Conservation (phyloP, 2,888 invertebrate species). For the Auanema freiburgensis region DNA sequence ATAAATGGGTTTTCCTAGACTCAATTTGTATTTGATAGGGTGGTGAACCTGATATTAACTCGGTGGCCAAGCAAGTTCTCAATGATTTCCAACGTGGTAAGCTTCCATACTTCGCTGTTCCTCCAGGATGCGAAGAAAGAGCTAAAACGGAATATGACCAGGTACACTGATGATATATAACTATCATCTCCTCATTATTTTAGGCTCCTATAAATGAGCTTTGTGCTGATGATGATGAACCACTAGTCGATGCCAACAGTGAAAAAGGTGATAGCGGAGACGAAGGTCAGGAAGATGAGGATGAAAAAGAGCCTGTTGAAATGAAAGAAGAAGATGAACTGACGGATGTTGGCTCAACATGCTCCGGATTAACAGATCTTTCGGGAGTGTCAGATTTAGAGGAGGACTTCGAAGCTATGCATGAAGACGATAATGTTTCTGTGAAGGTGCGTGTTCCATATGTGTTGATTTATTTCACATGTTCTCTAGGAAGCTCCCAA, state of each 20-base stretch:
- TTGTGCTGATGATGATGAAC: constrained; percentile 55
- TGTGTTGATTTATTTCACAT: not conserved
- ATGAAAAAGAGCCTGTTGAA: constrained; percentile 19
- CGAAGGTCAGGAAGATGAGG: constrained; percentile 23
- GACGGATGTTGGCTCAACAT: constrained; percentile 56
- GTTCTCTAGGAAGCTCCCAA: constrained; percentile 2
- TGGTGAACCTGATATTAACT: constrained; percentile 90
- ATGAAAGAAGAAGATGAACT: constrained; percentile 43
- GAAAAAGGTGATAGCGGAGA: constrained; percentile 24
- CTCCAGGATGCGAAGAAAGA: constrained; percentile 56
- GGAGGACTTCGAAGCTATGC: constrained; percentile 37
- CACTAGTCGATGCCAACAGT: constrained; percentile 28
- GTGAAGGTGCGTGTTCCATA: not conserved
- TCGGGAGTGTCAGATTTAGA: constrained; percentile 59
- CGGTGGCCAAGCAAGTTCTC: constrained; percentile 87
- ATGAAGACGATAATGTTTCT: constrained; percentile 23
- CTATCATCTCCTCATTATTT: constrained; percentile 1
- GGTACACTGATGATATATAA: constrained; percentile 15
- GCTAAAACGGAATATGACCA: constrained; percentile 40
- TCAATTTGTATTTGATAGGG: constrained; percentile 68
- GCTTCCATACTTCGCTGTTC: constrained; percentile 75
- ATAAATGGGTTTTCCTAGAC: not conserved
- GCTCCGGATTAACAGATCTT: constrained; percentile 57
- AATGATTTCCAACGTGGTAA: constrained; percentile 96
- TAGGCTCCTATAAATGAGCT: constrained; percentile 57